A percentile compares a stretch with the other conserved stretches of the same genome.
phyloP scores from a whole-genome alignment of 2,797 vertebrate species.

The Sebastes cheni region DNA sequence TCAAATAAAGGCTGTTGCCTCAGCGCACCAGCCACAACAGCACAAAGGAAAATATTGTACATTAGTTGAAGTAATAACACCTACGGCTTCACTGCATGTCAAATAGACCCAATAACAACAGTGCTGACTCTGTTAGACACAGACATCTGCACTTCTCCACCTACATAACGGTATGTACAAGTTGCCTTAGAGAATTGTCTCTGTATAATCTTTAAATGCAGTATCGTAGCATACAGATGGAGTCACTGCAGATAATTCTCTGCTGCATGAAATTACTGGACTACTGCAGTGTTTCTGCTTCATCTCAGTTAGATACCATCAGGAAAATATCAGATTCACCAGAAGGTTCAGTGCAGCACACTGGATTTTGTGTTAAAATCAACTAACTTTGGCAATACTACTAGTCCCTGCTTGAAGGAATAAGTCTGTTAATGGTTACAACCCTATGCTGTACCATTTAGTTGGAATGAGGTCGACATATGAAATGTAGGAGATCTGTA shows the following conservation, averaged over 20 bases:
- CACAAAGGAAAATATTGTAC: constrained; percentile 1
- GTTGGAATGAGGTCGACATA: background rate
- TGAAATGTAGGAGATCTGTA: background rate
- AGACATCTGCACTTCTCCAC: background rate
- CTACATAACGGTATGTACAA: background rate
- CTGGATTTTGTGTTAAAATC: too few species aligned
- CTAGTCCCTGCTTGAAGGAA: background rate
- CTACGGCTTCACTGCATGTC: constrained; percentile 7
- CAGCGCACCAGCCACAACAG: background rate
- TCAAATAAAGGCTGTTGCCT: constrained; percentile 4
- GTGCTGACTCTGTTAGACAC: background rate
- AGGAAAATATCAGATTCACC: background rate
- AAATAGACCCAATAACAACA: background rate
- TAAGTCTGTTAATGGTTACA: background rate
- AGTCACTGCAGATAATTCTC: too few species aligned
- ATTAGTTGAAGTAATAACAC: constrained; percentile 23
- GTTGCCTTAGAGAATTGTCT: background rate
- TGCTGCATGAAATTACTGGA: background rate
- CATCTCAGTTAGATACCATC: background rate
- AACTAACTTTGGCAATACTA: background rate
- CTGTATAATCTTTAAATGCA: background rate
- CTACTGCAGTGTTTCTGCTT: background rate
- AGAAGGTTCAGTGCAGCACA: too few species aligned
- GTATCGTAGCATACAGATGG: too few species aligned
- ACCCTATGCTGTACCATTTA: background rate